Conservation (phyloP, 2,888 invertebrate genomes). For the Caenorhabditis uteleia region DNA sequence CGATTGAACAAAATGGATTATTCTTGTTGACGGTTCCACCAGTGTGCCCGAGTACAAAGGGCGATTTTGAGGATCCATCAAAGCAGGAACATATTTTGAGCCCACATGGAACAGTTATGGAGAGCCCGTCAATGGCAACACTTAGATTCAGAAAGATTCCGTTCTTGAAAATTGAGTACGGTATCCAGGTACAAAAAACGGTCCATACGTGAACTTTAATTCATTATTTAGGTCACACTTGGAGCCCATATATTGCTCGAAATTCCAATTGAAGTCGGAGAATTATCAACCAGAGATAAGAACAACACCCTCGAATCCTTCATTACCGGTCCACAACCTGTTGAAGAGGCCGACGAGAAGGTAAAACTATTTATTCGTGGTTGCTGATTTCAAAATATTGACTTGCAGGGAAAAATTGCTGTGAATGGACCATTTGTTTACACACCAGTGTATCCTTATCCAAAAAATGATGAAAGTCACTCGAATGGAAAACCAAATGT, state of each 20-base stretch:
- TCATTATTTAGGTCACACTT: conserved; percentile 30
- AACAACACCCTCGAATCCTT: conserved; percentile 32
- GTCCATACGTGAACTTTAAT: not conserved
- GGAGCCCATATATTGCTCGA: conserved; percentile 45
- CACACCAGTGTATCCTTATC: conserved; percentile 53
- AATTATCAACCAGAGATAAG: conserved; percentile 44
- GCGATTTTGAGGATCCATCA: conserved; percentile 31
- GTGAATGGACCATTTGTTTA: conserved; percentile 54
- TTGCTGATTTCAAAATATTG: not conserved
- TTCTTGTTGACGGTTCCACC: conserved; percentile 50
- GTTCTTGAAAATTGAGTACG: conserved; percentile 55
- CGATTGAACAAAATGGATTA: conserved; percentile 37
- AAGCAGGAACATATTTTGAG: conserved; percentile 41
- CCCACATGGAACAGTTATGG: conserved; percentile 40
- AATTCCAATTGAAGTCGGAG: conserved; percentile 50
- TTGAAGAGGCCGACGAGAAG: conserved; percentile 53
- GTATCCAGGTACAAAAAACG: conserved; percentile 32
- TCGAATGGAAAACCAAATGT: conserved; percentile 18
- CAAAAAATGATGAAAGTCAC: conserved; percentile 10
- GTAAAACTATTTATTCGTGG: not conserved
- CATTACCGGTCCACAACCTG: conserved; percentile 49
- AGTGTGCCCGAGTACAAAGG: conserved; percentile 48
- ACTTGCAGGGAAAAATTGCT: conserved; percentile 38
- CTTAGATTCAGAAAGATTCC: conserved; percentile 52
- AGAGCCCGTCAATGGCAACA: conserved; percentile 53